Conservation (phyloP, 2,113 vertebrate genomes). For the Pleuronectes platessa region DNA sequence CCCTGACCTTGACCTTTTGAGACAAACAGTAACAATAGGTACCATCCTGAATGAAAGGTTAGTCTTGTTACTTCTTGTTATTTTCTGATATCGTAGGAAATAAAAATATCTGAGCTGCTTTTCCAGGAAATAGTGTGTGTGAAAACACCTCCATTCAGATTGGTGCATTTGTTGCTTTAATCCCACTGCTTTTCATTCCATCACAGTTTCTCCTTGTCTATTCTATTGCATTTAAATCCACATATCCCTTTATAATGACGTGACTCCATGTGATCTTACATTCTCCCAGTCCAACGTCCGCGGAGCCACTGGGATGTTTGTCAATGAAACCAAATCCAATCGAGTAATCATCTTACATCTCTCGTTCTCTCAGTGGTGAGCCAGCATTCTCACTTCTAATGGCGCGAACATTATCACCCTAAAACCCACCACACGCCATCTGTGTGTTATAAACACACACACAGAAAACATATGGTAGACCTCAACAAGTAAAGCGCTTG, state of each 20-base stretch:
- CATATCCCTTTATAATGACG: no score
- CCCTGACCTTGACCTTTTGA: no score
- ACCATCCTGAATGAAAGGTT: no score
- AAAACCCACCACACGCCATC: neutral
- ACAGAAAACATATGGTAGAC: constrained; percentile 20
- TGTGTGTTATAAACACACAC: constrained; percentile 26
- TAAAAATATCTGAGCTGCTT: no score
- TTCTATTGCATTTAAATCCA: neutral
- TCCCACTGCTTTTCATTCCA: neutral
- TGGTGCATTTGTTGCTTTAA: no score
- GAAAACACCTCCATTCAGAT: no score
- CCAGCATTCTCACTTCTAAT: constrained; percentile 34
- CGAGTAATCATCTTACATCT: constrained; percentile 11
- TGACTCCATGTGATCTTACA: neutral
- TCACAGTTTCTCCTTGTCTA: neutral
- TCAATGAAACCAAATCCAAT: constrained; percentile 13
- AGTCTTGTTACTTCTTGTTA: no score
- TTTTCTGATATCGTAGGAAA: no score
- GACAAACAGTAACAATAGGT: no score
- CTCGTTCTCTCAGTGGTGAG: constrained; percentile 42
- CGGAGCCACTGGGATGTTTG: neutral
- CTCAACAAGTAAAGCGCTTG: neutral
- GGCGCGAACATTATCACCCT: constrained; percentile 53
- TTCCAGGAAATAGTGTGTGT: no score
- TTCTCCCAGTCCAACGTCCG: neutral